These are phyloP conservation scores for Synodontis membranacea DNA, from an alignment of 2,113 vertebrate species.

Conservation along the genomic window DNA sequence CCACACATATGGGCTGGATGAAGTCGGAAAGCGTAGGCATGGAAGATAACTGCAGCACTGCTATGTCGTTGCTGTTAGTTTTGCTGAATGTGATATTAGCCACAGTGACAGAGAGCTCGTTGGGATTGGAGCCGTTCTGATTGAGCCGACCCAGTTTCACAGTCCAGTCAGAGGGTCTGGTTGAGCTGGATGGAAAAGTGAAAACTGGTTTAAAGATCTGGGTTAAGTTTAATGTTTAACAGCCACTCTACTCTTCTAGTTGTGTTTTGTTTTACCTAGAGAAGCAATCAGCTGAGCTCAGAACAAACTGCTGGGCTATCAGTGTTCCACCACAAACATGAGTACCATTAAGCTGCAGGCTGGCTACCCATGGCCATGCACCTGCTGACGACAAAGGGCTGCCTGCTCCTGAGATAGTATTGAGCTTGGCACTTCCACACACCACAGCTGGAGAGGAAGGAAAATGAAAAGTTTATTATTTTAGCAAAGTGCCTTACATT, in stretches of 20 bases:
- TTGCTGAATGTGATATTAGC: constrained; percentile 50
- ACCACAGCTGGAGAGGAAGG: constrained; percentile 56
- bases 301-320: constrained; percentile 64
- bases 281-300: constrained; percentile 67
- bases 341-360: constrained; percentile 56
- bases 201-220: background rate
- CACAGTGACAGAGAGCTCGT: constrained; percentile 48
- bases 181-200: constrained; percentile 31
- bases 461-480: background rate
- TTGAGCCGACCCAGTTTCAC: constrained; percentile 55
- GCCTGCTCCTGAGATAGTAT: constrained; percentile 30
- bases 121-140: constrained; percentile 48
- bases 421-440: constrained; percentile 57
- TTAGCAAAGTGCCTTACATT: background rate
- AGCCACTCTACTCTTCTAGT: background rate
- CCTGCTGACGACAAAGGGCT: constrained; percentile 7
- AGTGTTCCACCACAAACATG: constrained; percentile 76
- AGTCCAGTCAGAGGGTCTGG: constrained; percentile 46
- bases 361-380: constrained; percentile 79
- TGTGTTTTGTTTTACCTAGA: constrained; percentile 53
- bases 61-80: constrained; percentile 40
- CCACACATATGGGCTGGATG: constrained; percentile 60
- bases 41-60: constrained; percentile 49
- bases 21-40: constrained; percentile 39
- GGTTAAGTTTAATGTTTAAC: background rate